phyloP scores from a whole-genome alignment of 2,113 vertebrate genomes.

The Datnioides undecimradiatus region DNA sequence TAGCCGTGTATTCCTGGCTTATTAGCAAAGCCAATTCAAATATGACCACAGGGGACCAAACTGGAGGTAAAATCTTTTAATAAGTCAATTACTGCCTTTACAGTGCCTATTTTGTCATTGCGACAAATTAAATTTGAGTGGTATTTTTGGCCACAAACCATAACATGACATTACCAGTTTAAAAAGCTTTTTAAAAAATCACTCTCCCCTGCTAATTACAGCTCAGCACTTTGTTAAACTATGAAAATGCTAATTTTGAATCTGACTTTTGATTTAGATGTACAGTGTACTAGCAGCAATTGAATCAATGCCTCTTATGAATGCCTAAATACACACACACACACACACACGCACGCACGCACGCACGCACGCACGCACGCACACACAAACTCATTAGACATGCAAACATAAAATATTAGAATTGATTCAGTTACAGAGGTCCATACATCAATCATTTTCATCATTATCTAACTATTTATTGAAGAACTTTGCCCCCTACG shows the following conservation, averaged over 20 bases:
- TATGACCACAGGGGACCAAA: constrained; percentile 63
- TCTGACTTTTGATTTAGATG: constrained; percentile 69
- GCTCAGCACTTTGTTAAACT: constrained; percentile 35
- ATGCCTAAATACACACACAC: neutral
- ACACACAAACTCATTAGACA: neutral
- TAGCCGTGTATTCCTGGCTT: constrained; percentile 54
- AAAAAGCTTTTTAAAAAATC: constrained; percentile 56
- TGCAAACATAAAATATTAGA: neutral
- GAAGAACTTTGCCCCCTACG: neutral
- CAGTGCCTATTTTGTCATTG: constrained; percentile 60
- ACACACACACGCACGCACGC: neutral
- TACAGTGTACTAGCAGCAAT: constrained; percentile 44
- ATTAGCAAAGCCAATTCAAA: constrained; percentile 71
- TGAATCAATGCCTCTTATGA: constrained; percentile 39
- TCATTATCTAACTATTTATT: neutral
- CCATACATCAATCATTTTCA: neutral
- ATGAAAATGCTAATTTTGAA: constrained; percentile 66
- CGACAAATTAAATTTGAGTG: constrained; percentile 70
- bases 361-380: neutral
- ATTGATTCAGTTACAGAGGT: neutral
- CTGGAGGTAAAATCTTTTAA: constrained; percentile 71
- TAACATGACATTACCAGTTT: constrained; percentile 64
- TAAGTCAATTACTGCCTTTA: constrained; percentile 76
- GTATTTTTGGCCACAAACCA: constrained; percentile 60
- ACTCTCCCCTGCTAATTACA: constrained; percentile 39